phyloP scores from a whole-genome alignment of 2,797 vertebrate genomes.

The Podargus strigoides region DNA sequence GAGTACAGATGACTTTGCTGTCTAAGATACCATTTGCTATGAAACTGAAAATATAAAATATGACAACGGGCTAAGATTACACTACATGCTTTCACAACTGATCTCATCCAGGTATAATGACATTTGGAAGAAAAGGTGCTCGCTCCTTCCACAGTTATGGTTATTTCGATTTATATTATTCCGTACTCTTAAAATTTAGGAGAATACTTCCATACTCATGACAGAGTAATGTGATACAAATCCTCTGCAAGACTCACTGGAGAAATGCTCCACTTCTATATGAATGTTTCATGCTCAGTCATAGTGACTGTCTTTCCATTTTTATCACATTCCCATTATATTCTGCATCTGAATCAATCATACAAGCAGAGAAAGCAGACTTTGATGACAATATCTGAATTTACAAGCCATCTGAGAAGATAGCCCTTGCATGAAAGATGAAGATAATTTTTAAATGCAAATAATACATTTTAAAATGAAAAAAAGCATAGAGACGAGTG shows the following conservation, averaged over 20 bases:
- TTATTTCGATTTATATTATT: constrained; percentile 44
- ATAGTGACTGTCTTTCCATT: constrained; percentile 84
- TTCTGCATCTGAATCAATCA: constrained; percentile 81
- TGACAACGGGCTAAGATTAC: not conserved
- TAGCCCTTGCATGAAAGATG: constrained; percentile 1
- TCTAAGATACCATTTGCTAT: not conserved
- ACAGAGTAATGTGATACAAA: constrained; percentile 56
- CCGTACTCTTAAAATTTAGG: constrained; percentile 22
- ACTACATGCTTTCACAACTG: not conserved
- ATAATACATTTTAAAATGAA: constrained; percentile 28
- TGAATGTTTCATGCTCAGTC: constrained; percentile 78
- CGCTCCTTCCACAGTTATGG: not conserved
- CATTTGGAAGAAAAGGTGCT: not conserved
- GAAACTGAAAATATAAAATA: not conserved
- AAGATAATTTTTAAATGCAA: constrained; percentile 46
- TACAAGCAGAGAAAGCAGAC: constrained; percentile 37
- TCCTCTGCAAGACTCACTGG: constrained; percentile 60
- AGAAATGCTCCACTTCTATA: constrained; percentile 75
- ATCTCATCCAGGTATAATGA: not conserved
- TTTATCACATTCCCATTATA: constrained; percentile 75
- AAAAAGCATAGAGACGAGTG: not conserved
- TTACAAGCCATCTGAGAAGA: constrained; percentile 14
- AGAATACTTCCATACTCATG: constrained; percentile 62
- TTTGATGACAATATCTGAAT: constrained; percentile 25
- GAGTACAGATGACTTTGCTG: not conserved